Evolutionary conservation across 1,140 invertebrate species (phyloP).

Genomic region (Paralvinella palmiformis): DNA sequence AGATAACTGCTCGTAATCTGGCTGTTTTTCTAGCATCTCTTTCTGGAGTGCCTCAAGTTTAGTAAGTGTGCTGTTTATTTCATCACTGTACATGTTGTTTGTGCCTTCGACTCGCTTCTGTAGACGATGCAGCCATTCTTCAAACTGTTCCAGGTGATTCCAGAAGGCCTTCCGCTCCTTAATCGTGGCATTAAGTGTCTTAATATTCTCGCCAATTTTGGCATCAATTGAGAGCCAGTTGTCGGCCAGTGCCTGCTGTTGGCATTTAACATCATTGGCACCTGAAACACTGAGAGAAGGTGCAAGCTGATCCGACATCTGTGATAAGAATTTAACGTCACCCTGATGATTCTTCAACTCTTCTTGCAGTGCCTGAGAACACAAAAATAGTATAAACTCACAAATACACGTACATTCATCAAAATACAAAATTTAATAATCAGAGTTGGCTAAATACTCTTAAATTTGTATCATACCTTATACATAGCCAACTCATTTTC

Average conservation of each 20-base stretch:
- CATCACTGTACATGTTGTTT: conserved; percentile 71
- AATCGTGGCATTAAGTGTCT: conserved; percentile 45
- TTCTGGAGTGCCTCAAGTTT: background rate
- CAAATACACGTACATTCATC: background rate
- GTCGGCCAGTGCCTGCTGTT: conserved; percentile 64
- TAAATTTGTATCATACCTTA: background rate
- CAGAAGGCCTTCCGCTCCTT: conserved; percentile 76
- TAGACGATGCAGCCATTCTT: conserved; percentile 75
- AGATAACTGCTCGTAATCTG: too few species aligned
- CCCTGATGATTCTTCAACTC: conserved; percentile 40
- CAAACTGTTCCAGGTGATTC: conserved; percentile 71
- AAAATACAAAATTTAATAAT: background rate
- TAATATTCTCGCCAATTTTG: conserved; percentile 45
- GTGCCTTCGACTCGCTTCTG: conserved; percentile 67
- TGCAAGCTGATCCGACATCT: conserved; percentile 37
- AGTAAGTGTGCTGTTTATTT: conserved; percentile 51
- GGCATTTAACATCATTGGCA: conserved; percentile 28
- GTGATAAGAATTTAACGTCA: conserved; percentile 30
- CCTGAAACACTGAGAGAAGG: conserved; percentile 36
- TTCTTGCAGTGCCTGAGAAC: conserved; percentile 39
- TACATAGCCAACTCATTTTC: background rate
- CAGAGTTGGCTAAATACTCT: background rate
- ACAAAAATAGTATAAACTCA: background rate
- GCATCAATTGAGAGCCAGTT: conserved; percentile 69
- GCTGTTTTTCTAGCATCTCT: too few species aligned